A percentile compares a stretch with the other conserved stretches of the same genome.
Evolutionary conservation across 2,888 invertebrate species (phyloP).

Genomic region (Arrhopalites spinosus): DNA sequence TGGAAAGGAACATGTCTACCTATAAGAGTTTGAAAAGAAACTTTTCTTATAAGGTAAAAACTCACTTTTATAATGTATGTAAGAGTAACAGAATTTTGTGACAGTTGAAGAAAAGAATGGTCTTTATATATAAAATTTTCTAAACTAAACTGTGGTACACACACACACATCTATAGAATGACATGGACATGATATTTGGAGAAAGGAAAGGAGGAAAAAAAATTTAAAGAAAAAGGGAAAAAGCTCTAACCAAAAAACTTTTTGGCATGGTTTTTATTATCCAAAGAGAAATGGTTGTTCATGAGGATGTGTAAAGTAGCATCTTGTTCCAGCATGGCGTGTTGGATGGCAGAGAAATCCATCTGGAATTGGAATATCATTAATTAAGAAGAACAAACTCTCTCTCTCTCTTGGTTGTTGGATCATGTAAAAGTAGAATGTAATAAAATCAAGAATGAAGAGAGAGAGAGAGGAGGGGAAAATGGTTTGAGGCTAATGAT

Average conservation of each 20-base stretch:
- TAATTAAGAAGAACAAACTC: constrained; percentile 39
- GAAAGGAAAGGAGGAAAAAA: not conserved
- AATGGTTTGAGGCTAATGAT: constrained; percentile 4
- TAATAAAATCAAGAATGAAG: constrained; percentile 1
- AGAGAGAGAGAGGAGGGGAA: constrained; percentile 2
- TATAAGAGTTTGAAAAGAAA: too few relatives aligned
- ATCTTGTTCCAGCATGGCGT: constrained; percentile 79
- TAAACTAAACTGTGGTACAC: not conserved
- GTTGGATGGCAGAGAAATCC: constrained; percentile 81
- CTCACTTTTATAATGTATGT: too few relatives aligned
- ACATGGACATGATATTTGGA: not conserved
- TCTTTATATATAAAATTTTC: too few relatives aligned
- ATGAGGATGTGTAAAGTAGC: constrained; percentile 81
- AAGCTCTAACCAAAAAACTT: constrained; percentile 74
- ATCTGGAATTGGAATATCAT: constrained; percentile 49
- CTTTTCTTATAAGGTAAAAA: too few relatives aligned
- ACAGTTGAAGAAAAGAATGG: too few relatives aligned
- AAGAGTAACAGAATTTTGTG: too few relatives aligned
- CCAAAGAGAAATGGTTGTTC: constrained; percentile 77
- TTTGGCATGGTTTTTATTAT: constrained; percentile 69
- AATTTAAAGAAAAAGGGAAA: not conserved
- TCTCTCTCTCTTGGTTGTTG: too few relatives aligned
- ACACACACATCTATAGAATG: not conserved
- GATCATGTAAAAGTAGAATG: not conserved
- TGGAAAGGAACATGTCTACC: too few relatives aligned